Percentiles rank a stretch among this genome's conserved stretches.
Evolutionary conservation across 2,888 invertebrate species (phyloP).

Genomic region (Drosophila sordidula): DNA sequence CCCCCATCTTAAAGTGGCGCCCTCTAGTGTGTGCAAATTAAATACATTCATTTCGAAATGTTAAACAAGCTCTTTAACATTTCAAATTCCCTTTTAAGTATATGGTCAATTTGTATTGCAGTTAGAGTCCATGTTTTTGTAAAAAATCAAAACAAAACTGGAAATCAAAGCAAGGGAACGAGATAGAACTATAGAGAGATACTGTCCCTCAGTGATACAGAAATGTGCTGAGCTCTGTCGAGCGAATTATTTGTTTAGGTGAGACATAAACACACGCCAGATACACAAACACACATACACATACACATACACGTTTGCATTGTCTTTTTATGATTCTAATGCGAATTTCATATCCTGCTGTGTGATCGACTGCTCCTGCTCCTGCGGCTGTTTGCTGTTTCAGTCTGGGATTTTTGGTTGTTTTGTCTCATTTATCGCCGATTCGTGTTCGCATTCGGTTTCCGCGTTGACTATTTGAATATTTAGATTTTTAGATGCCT

Average conservation of each 20-base stretch:
- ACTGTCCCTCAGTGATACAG: conserved; percentile 9
- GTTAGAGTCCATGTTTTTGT: conserved; percentile 1
- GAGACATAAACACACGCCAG: conserved; percentile 41
- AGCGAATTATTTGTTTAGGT: conserved; percentile 69
- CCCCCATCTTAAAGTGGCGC: conserved; percentile 30
- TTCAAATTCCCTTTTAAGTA: conserved; percentile 1
- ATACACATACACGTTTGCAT: conserved; percentile 15
- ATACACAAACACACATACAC: conserved; percentile 30
- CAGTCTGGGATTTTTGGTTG: conserved; percentile 5
- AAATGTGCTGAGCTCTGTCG: conserved; percentile 31
- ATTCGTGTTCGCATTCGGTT: conserved; percentile 14
- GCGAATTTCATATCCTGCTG: conserved; percentile 64
- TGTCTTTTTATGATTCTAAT: conserved; percentile 71
- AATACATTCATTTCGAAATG: conserved; percentile 16
- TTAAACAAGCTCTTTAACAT: conserved; percentile 35
- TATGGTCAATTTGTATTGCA: conserved; percentile 1
- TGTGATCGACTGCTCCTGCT: conserved; percentile 36
- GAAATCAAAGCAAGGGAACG: background rate
- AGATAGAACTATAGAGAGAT: background rate
- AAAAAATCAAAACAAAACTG: conserved; percentile 19
- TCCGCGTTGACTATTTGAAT: conserved; percentile 7
- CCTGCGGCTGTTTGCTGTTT: conserved; percentile 31
- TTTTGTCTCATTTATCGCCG: conserved; percentile 22
- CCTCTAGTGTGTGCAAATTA: conserved; percentile 12
- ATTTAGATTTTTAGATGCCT: conserved; percentile 17